Base-by-base conservation (phyloP, 2,888 invertebrate species). In the Neuroscelio doddi region DNA sequence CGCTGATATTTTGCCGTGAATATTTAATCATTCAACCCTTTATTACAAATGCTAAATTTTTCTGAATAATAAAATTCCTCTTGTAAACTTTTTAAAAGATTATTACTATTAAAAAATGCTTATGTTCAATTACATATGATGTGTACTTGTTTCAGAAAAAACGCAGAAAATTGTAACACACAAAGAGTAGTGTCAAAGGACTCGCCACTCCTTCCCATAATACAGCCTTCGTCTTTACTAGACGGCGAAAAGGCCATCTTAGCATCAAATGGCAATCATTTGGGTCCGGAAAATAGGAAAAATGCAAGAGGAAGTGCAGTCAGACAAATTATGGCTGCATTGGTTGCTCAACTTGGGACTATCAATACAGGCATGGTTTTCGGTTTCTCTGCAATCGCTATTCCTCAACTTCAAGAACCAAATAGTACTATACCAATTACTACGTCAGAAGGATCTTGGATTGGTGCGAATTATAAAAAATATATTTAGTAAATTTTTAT, bases 351-450 rank as follows among this genome's bases (percentile, higher is more conserved):
- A 75, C 79, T 91, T 8, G 91, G 91, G 0, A 90, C 91, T 24
- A 88, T 91, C 57, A 91, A 90, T 79, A 91, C 91, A 0, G 91
- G 91, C 32, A 88, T 91, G 88, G 89, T 88, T 0, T 91, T 91
- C 73, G 91, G 90, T 0, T 91, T 91, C 77, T 89, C 91, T 0
- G 91, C 91, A 1, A 90, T 90, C 0, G 89, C 88, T 0, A 80
- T 90, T 32, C 90, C 91, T 1, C 90, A 91, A 71, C 76, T 91
- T 36, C 83, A 87, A 77, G 83, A 83, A 27, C 64, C 81, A 0
- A 82, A 86, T 38, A 88, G 89, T 7, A 79, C 79, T 41, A 86
- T 90, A 70, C 84, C 78, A n/a, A 86, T 90, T 1, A 86, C 86
- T n/a, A 70, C 64, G 10, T 75, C 75, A 62, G 86, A 91, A 80